Evolutionary conservation across 2,113 vertebrate species (phyloP), one percentile per base, ranked within the genome.

Genomic region (Neolamprologus ventralis): DNA sequence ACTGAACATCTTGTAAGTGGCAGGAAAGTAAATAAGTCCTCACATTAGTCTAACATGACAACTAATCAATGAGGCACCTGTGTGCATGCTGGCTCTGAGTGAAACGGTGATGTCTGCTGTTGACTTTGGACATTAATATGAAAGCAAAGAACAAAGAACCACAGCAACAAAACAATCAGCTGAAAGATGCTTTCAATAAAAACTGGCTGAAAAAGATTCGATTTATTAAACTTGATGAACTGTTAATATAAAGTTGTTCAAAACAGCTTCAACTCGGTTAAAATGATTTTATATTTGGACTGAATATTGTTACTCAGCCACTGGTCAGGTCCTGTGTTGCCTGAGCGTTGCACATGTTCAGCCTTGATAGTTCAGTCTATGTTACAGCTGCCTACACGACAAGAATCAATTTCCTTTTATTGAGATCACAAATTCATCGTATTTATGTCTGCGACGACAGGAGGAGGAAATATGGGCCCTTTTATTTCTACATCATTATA

Each of bases 51-150:
- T 78, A 1, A 37, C 65, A 53, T 63, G 71, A 82, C 73, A 75
- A 26, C 11, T 10, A 42, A 86, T 92, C 87, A 45, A 53, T 88
- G n/a, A n/a, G n/a, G n/a, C n/a, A n/a, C n/a, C n/a, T 54, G 23
- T 47, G 57, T 57, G 54, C 33, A 2, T 23, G 40, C 54, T 13
- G 31, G 11, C 65, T 85, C 28, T 26, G 57, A 80, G 26, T 51
- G 63, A 68, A 40, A n/a, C 2, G 11, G 19, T 26, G 37, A 73
- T 12, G 7, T 37, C 31, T 37, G 31, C 19, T 54, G 19, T 2
- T 40, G 21, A 47, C 71, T 75, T 37, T 37, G 28, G 35, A 37
- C 47, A 83, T 35, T 8, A 58, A n/a, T 13, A 7, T 60, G n/a
- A 33, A 40, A 35, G 37, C 40, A 73, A 17, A 45, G 68, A 21